Percentiles rank a stretch among this genome's conserved stretches.
Evolutionary conservation across 2,888 invertebrate species (phyloP).

Genomic region (Amphimallon solstitiale): DNA sequence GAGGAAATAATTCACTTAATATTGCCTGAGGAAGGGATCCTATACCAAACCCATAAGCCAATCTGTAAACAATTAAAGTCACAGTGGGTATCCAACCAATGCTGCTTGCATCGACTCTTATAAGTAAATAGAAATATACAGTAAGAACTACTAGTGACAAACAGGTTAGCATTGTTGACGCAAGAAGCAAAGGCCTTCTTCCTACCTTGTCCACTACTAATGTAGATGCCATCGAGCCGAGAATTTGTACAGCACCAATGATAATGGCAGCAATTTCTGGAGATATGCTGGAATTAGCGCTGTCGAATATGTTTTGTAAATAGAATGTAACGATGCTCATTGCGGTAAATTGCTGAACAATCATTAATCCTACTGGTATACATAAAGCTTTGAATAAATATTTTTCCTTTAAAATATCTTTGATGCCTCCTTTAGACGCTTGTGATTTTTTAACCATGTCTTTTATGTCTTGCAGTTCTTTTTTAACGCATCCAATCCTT

Average conservation of each 20-base stretch:
- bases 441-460: slow-evolving; percentile 62
- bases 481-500: slow-evolving; percentile 74
- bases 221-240: slow-evolving; percentile 77
- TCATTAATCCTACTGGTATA: slow-evolving; percentile 67
- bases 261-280: slow-evolving; percentile 76
- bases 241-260: slow-evolving; percentile 77
- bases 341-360: slow-evolving; percentile 84
- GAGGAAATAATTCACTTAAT: slow-evolving; percentile 81
- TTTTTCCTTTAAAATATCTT: slow-evolving; percentile 65
- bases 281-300: slow-evolving; percentile 71
- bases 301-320: slow-evolving; percentile 75
- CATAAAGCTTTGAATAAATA: slow-evolving; percentile 82
- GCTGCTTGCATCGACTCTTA: slow-evolving; percentile 52
- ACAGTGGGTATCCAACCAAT: slow-evolving; percentile 76
- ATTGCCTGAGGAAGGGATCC: slow-evolving; percentile 84
- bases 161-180: slow-evolving; percentile 74
- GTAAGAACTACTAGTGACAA: slow-evolving; percentile 69
- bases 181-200: slow-evolving; percentile 73
- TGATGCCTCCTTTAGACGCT: slow-evolving; percentile 61
- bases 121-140: slow-evolving; percentile 72
- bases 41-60: slow-evolving; percentile 77
- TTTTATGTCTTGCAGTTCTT: slow-evolving; percentile 67
- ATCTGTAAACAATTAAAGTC: slow-evolving; percentile 76
- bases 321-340: slow-evolving; percentile 85
- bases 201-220: slow-evolving; percentile 82